phyloP scores from a whole-genome alignment of 2,113 vertebrate species.

The Brachionichthys hirsutus region DNA sequence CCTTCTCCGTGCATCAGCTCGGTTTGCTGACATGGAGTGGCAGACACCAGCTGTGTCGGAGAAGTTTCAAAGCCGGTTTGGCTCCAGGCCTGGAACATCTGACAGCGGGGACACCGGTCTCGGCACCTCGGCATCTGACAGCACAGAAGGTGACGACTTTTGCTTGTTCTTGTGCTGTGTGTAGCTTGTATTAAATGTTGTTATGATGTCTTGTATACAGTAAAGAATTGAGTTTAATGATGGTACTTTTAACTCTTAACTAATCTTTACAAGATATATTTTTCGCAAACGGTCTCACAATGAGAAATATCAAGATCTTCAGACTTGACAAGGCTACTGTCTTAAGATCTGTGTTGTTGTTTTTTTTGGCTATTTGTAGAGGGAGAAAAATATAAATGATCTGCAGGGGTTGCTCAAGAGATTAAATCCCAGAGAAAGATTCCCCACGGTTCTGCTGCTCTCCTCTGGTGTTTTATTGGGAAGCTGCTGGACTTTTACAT shows the following conservation, averaged over 20 bases:
- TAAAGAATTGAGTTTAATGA: too few species aligned
- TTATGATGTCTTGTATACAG: conserved; percentile 5
- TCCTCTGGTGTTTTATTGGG: conserved; percentile 37
- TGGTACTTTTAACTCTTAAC: too few species aligned
- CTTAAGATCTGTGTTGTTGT: conserved; percentile 30
- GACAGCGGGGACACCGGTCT: conserved; percentile 82
- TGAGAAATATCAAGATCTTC: too few species aligned
- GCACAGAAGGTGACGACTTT: conserved; percentile 83
- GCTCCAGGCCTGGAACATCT: conserved; percentile 77
- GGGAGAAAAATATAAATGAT: conserved; percentile 41
- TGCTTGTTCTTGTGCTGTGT: conserved; percentile 27
- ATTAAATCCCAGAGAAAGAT: conserved; percentile 50
- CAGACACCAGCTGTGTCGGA: conserved; percentile 83
- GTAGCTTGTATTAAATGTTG: conserved; percentile 17
- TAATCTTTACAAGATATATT: too few species aligned
- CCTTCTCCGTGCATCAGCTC: conserved; percentile 28
- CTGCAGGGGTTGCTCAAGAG: conserved; percentile 25
- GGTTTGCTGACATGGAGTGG: conserved; percentile 83
- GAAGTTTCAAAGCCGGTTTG: conserved; percentile 82
- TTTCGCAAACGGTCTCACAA: too few species aligned
- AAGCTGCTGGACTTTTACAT: background rate
- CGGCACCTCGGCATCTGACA: conserved; percentile 84
- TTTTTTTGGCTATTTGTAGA: conserved; percentile 51
- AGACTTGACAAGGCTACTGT: conserved; percentile 6
- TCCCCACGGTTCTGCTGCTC: conserved; percentile 27